Conservation (phyloP, 2,113 vertebrate species). For the Colinus virginianus region DNA sequence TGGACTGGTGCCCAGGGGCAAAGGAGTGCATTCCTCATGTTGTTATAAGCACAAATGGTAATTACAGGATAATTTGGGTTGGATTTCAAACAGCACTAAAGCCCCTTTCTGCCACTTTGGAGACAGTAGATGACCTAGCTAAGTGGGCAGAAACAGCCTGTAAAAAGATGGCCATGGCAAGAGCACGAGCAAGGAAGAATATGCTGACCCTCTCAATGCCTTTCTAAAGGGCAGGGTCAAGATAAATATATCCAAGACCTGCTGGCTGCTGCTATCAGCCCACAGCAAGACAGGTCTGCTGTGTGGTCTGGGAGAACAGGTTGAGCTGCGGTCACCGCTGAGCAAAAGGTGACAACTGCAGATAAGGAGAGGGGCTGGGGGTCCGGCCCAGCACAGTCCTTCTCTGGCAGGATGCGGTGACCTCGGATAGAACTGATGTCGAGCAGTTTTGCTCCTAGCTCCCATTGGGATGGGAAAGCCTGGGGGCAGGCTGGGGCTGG, state of each 20-base stretch:
- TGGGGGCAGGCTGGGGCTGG: not conserved
- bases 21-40: constrained; percentile 38
- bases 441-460: not conserved
- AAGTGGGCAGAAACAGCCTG: not conserved
- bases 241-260: not conserved
- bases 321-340: not conserved
- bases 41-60: constrained; percentile 37
- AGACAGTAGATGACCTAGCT: not conserved
- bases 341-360: not conserved
- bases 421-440: not conserved
- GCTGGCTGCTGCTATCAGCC: not conserved
- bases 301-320: not conserved
- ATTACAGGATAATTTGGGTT: constrained; percentile 29
- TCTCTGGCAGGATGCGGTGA: not conserved
- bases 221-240: not conserved
- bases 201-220: not conserved
- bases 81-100: constrained; percentile 22
- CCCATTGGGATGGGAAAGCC: not conserved
- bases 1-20: constrained; percentile 41
- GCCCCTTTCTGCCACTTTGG: not conserved
- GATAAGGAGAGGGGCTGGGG: not conserved
- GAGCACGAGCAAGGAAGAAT: not conserved
- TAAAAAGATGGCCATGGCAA: not conserved
- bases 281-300: not conserved
- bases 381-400: not conserved